Evolutionary conservation across 53 echinoderm and acorn worm species (phyloP).

Genomic region (Apostichopus leukothele): DNA sequence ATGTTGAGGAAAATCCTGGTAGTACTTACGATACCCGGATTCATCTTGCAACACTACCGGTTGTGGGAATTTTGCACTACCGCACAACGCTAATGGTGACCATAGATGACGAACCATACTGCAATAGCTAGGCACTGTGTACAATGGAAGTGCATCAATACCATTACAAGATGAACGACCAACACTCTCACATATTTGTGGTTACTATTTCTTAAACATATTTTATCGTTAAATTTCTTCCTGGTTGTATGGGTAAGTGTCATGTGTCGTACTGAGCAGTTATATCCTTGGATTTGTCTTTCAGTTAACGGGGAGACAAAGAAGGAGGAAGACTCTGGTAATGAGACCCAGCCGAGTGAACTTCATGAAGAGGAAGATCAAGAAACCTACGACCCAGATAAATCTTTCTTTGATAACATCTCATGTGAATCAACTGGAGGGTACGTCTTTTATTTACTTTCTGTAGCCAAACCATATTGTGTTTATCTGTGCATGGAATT

Average conservation of each 20-base stretch:
- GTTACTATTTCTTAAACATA: neutral
- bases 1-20: no score
- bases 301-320: constrained; percentile 76
- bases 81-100: no score
- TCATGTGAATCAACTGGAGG: constrained; percentile 78
- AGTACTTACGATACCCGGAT: no score
- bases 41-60: no score
- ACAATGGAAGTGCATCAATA: no score
- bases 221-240: neutral
- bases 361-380: constrained; percentile 74
- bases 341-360: constrained; percentile 82
- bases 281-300: neutral
- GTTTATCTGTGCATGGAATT: no score
- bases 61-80: no score
- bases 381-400: constrained; percentile 76
- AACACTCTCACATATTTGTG: neutral
- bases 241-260: neutral
- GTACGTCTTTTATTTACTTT: neutral
- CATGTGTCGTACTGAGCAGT: neutral
- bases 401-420: constrained; percentile 99
- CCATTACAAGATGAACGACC: no score
- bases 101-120: no score
- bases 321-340: constrained; percentile 68
- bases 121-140: no score
- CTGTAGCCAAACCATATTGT: no score